These are phyloP conservation scores for Rhaphigaster nebulosa DNA, from an alignment of 2,888 invertebrate species.

Conservation along the genomic window DNA sequence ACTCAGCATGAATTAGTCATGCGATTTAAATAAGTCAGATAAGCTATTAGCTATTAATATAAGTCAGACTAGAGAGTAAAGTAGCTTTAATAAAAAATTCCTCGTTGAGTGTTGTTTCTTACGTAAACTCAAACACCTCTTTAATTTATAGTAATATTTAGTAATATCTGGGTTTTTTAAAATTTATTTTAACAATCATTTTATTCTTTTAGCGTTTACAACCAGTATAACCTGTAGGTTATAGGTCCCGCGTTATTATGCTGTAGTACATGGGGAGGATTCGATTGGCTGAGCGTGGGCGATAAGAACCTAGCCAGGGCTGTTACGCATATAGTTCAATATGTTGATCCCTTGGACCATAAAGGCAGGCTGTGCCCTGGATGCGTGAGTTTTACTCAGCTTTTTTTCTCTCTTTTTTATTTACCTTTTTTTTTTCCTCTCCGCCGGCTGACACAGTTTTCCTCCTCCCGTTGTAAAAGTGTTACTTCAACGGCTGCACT, in stretches of 20 bases:
- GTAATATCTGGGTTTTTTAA: too few species aligned
- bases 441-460: conserved; percentile 30
- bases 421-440: neutral
- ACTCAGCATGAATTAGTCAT: too few species aligned
- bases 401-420: neutral
- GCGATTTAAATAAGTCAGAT: too few species aligned
- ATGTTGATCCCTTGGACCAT: conserved; percentile 10
- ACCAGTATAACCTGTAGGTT: too few species aligned
- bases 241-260: neutral
- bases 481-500: conserved; percentile 31
- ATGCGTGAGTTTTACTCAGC: conserved; percentile 26
- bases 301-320: neutral
- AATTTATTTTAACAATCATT: too few species aligned
- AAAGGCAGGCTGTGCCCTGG: conserved; percentile 24
- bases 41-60: too few species aligned
- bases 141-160: too few species aligned
- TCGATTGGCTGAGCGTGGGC: neutral
- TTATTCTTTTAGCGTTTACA: too few species aligned
- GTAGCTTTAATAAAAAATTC: too few species aligned
- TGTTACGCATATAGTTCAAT: conserved; percentile 14
- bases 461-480: conserved; percentile 44
- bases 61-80: too few species aligned
- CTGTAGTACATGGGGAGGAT: neutral
- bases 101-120: too few species aligned
- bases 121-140: too few species aligned